Evolutionary conservation across 1,140 invertebrate genomes (phyloP).

Genomic region (Drosophila littoralis): DNA sequence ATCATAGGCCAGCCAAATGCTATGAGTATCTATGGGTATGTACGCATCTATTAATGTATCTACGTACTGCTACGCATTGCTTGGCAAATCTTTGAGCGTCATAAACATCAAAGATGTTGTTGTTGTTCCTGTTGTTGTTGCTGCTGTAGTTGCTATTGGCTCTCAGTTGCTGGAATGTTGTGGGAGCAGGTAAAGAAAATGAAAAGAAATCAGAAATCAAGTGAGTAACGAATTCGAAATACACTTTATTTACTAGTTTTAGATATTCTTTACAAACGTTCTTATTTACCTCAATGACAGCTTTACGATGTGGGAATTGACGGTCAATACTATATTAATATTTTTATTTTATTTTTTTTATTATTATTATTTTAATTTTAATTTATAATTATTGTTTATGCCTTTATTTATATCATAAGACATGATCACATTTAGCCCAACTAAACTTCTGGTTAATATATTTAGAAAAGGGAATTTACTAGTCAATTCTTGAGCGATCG

Average conservation of each 20-base stretch:
- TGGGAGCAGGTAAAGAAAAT: slow-evolving; percentile 47
- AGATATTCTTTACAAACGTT: too few relatives aligned
- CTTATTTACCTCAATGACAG: too few relatives aligned
- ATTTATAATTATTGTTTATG: too few relatives aligned
- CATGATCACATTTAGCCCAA: too few relatives aligned
- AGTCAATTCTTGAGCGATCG: too few relatives aligned
- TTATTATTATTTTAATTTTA: too few relatives aligned
- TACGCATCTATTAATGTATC: slow-evolving; percentile 10
- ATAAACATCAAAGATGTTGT: slow-evolving; percentile 54
- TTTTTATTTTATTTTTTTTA: too few relatives aligned
- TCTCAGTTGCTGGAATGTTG: slow-evolving; percentile 62
- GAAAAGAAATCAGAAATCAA: slow-evolving; percentile 1
- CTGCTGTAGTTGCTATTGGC: slow-evolving; percentile 18
- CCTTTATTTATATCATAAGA: too few relatives aligned
- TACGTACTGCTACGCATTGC: slow-evolving; percentile 15
- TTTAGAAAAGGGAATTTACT: too few relatives aligned
- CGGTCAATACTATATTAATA: too few relatives aligned
- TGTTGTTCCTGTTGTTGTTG: slow-evolving; percentile 25
- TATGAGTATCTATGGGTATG: background rate
- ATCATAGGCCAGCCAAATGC: slow-evolving; percentile 43
- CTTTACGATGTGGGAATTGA: too few relatives aligned
- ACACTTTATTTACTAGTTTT: background rate
- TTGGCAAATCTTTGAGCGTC: slow-evolving; percentile 32
- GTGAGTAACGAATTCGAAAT: slow-evolving; percentile 3
- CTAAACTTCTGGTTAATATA: too few relatives aligned